Evolutionary conservation across 2,888 invertebrate genomes (phyloP).

Genomic region (Cynaeus angustus): DNA sequence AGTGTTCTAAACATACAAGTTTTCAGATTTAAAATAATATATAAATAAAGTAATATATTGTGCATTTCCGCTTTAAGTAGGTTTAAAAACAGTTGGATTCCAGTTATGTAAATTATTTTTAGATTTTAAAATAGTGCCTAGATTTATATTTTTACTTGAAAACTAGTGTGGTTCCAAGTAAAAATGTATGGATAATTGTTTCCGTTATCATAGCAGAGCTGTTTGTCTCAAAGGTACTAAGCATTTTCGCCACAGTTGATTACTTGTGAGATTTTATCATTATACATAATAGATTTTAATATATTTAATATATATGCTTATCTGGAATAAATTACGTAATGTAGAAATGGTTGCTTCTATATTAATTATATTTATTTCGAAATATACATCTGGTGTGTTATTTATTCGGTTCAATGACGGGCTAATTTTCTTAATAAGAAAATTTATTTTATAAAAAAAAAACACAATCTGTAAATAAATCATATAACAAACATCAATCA

Average conservation of each 20-base stretch:
- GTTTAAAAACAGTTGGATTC: conserved; percentile 53
- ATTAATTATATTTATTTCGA: conserved; percentile 60
- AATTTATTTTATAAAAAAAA: conserved; percentile 8
- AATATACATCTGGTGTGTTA: conserved; percentile 44
- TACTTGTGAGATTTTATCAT: conserved; percentile 66
- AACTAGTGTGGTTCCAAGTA: conserved; percentile 56
- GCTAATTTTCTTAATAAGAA: no score
- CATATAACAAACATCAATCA: conserved; percentile 50
- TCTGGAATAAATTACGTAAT: conserved; percentile 54
- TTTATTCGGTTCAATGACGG: neutral
- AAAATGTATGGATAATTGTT: conserved; percentile 53
- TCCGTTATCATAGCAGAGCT: conserved; percentile 56
- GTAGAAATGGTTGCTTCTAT: conserved; percentile 64
- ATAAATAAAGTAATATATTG: conserved; percentile 47
- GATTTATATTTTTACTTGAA: conserved; percentile 58
- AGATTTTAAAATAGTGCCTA: conserved; percentile 60
- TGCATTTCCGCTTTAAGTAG: conserved; percentile 50
- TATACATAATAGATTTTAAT: conserved; percentile 64
- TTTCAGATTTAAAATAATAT: conserved; percentile 19
- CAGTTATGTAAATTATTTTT: conserved; percentile 52
- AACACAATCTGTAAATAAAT: conserved; percentile 19
- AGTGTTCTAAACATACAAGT: conserved; percentile 54
- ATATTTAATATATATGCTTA: conserved; percentile 63
- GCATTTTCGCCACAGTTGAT: conserved; percentile 63
- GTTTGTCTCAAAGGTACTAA: conserved; percentile 60